phyloP scores from a whole-genome alignment of 2,113 vertebrate species.

The Passer domesticus region DNA sequence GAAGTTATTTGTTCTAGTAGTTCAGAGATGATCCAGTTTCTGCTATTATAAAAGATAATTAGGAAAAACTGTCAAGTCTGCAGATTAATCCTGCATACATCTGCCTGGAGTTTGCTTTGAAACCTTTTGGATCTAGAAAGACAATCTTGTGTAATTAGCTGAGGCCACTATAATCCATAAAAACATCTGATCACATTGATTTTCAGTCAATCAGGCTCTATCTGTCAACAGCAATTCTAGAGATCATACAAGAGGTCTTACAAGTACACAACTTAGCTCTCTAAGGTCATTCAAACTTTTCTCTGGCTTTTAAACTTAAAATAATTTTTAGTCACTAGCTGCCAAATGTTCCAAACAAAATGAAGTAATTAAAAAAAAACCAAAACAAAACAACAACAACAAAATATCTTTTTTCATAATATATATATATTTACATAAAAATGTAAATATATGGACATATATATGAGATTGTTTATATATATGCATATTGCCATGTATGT shows the following conservation, averaged over 20 bases:
- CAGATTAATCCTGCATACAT: conserved; percentile 74
- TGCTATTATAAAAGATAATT: conserved; percentile 73
- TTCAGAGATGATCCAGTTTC: conserved; percentile 58
- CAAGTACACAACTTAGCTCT: conserved; percentile 30
- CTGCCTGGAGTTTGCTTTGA: conserved; percentile 71
- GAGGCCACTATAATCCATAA: conserved; percentile 79
- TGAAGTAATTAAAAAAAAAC: not conserved
- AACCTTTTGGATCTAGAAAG: conserved; percentile 73
- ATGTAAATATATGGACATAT: not conserved
- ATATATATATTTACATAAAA: not conserved
- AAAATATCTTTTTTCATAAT: not conserved
- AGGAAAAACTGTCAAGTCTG: conserved; percentile 74
- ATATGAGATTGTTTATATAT: not conserved
- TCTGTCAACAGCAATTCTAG: conserved; percentile 69
- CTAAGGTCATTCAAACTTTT: conserved; percentile 74
- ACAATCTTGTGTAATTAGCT: conserved; percentile 81
- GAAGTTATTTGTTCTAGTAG: conserved; percentile 40
- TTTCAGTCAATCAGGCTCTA: conserved; percentile 77
- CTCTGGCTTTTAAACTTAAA: conserved; percentile 50
- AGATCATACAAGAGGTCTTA: conserved; percentile 60
- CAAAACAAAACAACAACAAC: not conserved
- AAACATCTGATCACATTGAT: conserved; percentile 81
- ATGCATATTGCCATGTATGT: fast-evolving
- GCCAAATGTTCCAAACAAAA: not conserved
- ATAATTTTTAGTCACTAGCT: conserved; percentile 15